Evolutionary conservation across 2,797 vertebrate genomes (phyloP), one percentile per base, ranked within the genome.

Genomic region (Coregonus ussuriensis): DNA sequence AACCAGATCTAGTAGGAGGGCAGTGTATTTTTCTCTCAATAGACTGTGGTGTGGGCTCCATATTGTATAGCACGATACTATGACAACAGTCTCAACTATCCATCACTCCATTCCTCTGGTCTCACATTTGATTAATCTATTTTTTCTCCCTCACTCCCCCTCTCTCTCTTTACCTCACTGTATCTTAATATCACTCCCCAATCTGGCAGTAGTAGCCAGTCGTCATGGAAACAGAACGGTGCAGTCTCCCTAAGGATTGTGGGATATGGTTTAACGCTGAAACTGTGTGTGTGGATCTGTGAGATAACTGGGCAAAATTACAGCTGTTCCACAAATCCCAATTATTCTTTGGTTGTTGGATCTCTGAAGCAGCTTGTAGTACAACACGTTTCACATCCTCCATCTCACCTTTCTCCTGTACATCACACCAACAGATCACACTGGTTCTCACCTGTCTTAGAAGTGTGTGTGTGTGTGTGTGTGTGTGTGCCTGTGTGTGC

Each of bases 151-250:
- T 14, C 54, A n/a, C 77, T 84, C 82, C 78, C 84, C 74, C 82
- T 82, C 79, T 84, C 75, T 77, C 79, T 82, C 79, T 67, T 85
- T 86, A 87, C 88, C 88, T 91, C 88, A 87, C 91, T 86, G 87
- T 91, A 91, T 92, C 90, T 91, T 89, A 88, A 91, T 89, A 91
- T 93, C 89, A 89, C 89, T 90, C 87, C 83, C 41, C 83, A 91
- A 93, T 93, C 92, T 93, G 91, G 93, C 93, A 93, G 91, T 92
- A 93, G 92, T 92, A 94, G 89, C 91, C 89, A 83, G 94, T 95
- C 85, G 93, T 93, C 94, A 95, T 95, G 91, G 94, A 92, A 94
- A 95, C 94, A 89, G 91, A 89, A 93, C 92, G 88, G 91, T 83
- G 89, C 90, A 91, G 88, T 90, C 83, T 94, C 94, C 93, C 91